These are phyloP conservation scores for Hydrolagus affinis DNA, from an alignment of 2,113 vertebrate genomes.

Conservation along the genomic window DNA sequence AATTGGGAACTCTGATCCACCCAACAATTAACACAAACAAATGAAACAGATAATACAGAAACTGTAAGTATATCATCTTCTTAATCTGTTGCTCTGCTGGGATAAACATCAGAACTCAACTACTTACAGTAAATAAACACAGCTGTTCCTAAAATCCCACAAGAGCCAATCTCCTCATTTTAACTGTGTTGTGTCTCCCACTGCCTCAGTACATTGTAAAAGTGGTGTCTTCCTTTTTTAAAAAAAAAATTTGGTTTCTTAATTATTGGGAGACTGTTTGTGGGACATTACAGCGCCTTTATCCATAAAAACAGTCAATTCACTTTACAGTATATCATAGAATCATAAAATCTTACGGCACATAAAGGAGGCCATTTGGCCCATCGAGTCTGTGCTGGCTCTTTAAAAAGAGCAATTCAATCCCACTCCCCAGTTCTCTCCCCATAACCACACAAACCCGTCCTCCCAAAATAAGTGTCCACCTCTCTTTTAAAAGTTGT, in stretches of 20 bases:
- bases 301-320: background rate
- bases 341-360: too few relatives aligned
- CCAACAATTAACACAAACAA: background rate
- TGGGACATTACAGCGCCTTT: background rate
- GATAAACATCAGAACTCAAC: conserved; percentile 19
- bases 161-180: background rate
- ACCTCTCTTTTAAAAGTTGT: too few relatives aligned
- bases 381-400: too few relatives aligned
- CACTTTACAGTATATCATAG: background rate
- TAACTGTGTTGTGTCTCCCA: background rate
- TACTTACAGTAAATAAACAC: background rate
- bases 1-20: too few relatives aligned
- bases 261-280: background rate
- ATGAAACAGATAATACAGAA: background rate
- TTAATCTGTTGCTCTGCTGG: conserved; percentile 8
- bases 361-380: too few relatives aligned
- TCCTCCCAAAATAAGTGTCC: too few relatives aligned
- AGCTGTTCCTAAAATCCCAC: background rate
- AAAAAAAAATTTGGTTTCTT: background rate
- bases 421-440: too few relatives aligned
- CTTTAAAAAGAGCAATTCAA: too few relatives aligned
- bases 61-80: background rate
- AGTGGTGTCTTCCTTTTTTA: background rate
- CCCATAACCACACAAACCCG: too few relatives aligned
- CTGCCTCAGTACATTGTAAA: background rate